Evolutionary conservation across 2,888 invertebrate species (phyloP).

Genomic region (Coenonympha glycerion): DNA sequence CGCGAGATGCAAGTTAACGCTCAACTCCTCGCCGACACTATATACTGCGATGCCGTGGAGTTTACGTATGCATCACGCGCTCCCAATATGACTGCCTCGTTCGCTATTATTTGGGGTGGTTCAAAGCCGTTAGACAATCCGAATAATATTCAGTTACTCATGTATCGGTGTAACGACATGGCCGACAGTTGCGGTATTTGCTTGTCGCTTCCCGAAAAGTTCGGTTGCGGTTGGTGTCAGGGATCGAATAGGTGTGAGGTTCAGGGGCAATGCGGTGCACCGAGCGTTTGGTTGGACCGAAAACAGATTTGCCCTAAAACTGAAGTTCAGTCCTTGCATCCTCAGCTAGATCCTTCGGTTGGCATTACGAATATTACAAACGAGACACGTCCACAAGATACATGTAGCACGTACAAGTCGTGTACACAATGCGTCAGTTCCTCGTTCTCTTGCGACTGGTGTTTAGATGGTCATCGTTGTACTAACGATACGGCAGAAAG

Average conservation of each 20-base stretch:
- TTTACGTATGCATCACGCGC: slow-evolving; percentile 93
- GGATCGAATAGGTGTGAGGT: slow-evolving; percentile 94
- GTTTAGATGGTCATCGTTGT: slow-evolving; percentile 96
- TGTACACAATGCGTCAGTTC: slow-evolving; percentile 98
- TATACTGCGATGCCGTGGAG: slow-evolving; percentile 94
- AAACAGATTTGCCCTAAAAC: slow-evolving; percentile 97
- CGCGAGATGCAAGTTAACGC: slow-evolving; percentile 94
- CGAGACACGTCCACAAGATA: too few relatives aligned
- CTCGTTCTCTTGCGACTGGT: slow-evolving; percentile 99
- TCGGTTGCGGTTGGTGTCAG: slow-evolving; percentile 97
- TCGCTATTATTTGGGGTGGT: slow-evolving; percentile 97
- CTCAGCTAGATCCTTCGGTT: slow-evolving; percentile 94
- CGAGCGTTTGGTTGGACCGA: slow-evolving; percentile 90
- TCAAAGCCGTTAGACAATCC: slow-evolving; percentile 97
- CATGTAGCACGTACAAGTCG: slow-evolving; percentile 96
- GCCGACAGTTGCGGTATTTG: slow-evolving; percentile 98
- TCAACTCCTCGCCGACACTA: slow-evolving; percentile 91
- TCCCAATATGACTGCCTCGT: slow-evolving; percentile 96
- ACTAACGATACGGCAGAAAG: slow-evolving; percentile 97
- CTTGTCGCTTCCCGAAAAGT: slow-evolving; percentile 91
- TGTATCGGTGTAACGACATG: slow-evolving; percentile 96
- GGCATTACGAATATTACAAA: slow-evolving; percentile 98
- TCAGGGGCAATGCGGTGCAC: slow-evolving; percentile 88
- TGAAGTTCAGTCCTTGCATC: slow-evolving; percentile 89
- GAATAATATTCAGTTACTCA: slow-evolving; percentile 94